Base-by-base conservation (phyloP, 2,113 vertebrate genomes). In the Perognathus longimembris region DNA sequence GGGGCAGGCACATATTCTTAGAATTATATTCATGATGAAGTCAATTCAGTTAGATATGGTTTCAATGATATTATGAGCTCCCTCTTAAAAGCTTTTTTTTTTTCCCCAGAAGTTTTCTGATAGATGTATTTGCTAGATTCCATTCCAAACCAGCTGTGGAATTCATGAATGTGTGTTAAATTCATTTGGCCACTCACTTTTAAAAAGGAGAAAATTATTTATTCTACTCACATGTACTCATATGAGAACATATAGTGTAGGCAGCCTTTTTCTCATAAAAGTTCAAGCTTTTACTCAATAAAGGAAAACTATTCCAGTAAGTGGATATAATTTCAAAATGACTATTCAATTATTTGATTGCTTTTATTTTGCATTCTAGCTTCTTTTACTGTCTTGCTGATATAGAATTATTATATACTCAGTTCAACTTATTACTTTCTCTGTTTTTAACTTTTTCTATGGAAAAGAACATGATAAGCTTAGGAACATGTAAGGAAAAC, bases 401-500 rank as follows among this genome's bases (percentile, higher is more conserved):
- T 17, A 30, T 6, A 34, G n/a, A 34, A 0, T 67, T 71, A 59
- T 84, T 89, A 26, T 26, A 71, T 34, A 40, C 70, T 3, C n/a
- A 76, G 84, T 24, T 69, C 5, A 74, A n/a, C 32, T 80, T 50
- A 5, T 17, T 64, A 59, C 28, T 36, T 18, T 83, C 0, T 34
- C 77, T 77, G 70, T 28, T 89, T 86, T 95, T 81, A 86, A 59
- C 63, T 66, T 59, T 95, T 92, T 89, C 59, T 85, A 14, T 83
- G 54, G 38, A 67, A 87, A 84, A 82, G 42, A 67, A 70, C 21
- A 50, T 80, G 42, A 4, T 74, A 63, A 79, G 59, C 20, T 77
- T 50, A 87, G 50, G 54, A 89, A 67, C n/a, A 82, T 83, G 50
- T 42, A 87, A 91, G n/a, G 57, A 64, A 94, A 85, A 88, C 61